Evolutionary conservation across 2,797 vertebrate genomes (phyloP), one percentile per base, ranked within the genome.

Genomic region (Chloroceryle amazona): DNA sequence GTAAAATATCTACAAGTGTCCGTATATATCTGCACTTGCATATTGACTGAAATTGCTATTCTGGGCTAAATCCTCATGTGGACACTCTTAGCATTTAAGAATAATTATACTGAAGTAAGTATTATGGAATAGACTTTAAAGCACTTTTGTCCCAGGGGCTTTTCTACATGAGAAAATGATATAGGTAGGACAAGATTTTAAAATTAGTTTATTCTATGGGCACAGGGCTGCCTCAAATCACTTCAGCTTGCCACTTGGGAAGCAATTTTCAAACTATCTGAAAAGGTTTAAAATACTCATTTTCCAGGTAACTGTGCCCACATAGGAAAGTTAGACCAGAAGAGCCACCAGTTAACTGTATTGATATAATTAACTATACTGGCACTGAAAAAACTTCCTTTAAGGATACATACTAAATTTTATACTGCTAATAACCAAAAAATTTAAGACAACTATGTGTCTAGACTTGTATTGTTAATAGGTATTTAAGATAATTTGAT

Each of bases 91-190:
- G 11, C 29, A 44, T 85, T 94, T 75, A 86, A 8, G 29, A 88
- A 94, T 89, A 96, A 93, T 91, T 95, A 83, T 51, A 57, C 37
- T 78, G 65, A 91, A 91, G 65, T 85, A 92, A 91, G 79, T 83
- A 83, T 81, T 91, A 91, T 13, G 29, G 61, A 88, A 90, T 5
- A 81, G 46, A 81, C 42, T 88, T 91, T 86, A 90, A 75, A 90
- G 31, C 19, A 55, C 19, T 86, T 94, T 79, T 55, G 37, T 84
- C 79, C 49, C 84, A 58, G n/a, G 23, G 29, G 89, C 8, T 95
- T 94, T 91, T 74, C 61, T 94, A 46, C 52, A 29, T n/a, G n/a
- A 61, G 49, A 89, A 94, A 92, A 20, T 89, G 73, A 87, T 85
- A 93, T 17, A 73, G 67, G 61, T 71, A 93, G 79, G 72, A 86